A percentile compares a stretch with the other conserved stretches of the same genome.
Evolutionary conservation across 2,113 vertebrate species (phyloP).

Genomic region (Crocuta crocuta): DNA sequence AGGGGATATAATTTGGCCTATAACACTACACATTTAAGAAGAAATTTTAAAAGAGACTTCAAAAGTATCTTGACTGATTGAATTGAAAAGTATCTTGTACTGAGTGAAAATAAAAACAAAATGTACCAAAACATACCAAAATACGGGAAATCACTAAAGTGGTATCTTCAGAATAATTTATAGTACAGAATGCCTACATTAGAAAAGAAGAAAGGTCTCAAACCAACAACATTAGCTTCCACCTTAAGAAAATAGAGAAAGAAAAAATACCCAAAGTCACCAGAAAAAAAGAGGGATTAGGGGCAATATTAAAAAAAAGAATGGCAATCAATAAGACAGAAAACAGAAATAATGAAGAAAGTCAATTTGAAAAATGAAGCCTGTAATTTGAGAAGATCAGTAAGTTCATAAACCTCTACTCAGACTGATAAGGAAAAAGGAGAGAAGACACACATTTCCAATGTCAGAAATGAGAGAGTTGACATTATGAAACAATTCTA

Average conservation of each 20-base stretch:
- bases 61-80: too few relatives aligned
- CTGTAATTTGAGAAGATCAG: neutral
- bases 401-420: neutral
- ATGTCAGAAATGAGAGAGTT: neutral
- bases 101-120: neutral
- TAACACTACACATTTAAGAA: neutral
- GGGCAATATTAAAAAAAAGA: neutral
- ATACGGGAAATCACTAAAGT: neutral
- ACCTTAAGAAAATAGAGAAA: neutral
- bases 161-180: neutral
- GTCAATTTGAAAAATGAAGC: neutral
- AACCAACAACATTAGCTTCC: neutral
- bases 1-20: neutral
- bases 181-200: neutral
- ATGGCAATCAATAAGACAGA: neutral
- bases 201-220: neutral
- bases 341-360: neutral
- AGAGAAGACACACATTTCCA: neutral
- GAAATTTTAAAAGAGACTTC: neutral
- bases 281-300: neutral
- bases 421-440: neutral
- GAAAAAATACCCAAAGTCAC: neutral
- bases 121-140: neutral
- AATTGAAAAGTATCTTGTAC: neutral
- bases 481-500: neutral